Conservation (phyloP, 2,888 invertebrate species). For the Nomada hirtipes region DNA sequence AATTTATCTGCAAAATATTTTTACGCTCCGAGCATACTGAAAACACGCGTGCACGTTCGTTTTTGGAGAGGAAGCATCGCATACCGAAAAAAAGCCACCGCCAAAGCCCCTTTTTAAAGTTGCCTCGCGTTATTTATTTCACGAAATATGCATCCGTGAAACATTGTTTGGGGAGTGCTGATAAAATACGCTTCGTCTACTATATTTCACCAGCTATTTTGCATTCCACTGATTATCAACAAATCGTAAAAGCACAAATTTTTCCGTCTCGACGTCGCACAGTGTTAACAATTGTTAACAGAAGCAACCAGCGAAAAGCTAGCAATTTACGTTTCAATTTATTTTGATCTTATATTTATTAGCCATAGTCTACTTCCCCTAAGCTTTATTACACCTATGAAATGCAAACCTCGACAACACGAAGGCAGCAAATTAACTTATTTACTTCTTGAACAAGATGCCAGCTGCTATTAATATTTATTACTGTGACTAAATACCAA, state of each 20-base stretch:
- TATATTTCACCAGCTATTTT: conserved; percentile 2
- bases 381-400: too few relatives aligned
- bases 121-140: conserved; percentile 17
- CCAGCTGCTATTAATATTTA: too few relatives aligned
- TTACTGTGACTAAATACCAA: too few relatives aligned
- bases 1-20: conserved; percentile 11
- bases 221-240: conserved; percentile 1
- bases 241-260: neutral
- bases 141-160: conserved; percentile 5
- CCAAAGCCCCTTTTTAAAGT: neutral
- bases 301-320: too few relatives aligned
- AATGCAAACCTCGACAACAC: too few relatives aligned
- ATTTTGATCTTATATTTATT: too few relatives aligned
- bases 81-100: neutral
- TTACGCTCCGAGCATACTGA: neutral
- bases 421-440: too few relatives aligned
- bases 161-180: conserved; percentile 11
- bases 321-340: too few relatives aligned
- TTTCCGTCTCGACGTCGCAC: neutral
- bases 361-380: too few relatives aligned
- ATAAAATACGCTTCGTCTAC: conserved; percentile 9
- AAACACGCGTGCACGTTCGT: conserved; percentile 1
- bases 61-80: neutral
- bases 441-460: too few relatives aligned
- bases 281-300: neutral